These are phyloP conservation scores for Geodia barretti DNA, from an alignment of 37 sponge, comb jelly and placozoan genomes.

Conservation along the genomic window DNA sequence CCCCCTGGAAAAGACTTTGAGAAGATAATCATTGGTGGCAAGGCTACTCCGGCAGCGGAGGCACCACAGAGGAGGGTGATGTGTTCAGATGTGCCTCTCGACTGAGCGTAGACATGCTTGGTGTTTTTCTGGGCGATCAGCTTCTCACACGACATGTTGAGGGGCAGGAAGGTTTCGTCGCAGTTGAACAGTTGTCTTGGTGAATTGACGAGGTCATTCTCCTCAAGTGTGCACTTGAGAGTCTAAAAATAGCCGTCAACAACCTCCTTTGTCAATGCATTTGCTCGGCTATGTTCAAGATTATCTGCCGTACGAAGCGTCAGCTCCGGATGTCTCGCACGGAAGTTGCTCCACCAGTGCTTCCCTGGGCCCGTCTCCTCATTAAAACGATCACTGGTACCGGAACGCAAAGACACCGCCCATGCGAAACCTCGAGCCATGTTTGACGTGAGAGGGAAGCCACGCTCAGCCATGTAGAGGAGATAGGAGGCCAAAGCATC, in stretches of 20 bases:
- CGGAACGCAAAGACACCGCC: background rate
- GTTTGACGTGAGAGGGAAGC: slow-evolving; percentile 1
- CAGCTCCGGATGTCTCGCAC: slow-evolving; percentile 1
- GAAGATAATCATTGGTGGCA: slow-evolving; percentile 9
- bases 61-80: slow-evolving; percentile 15
- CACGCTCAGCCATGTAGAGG: slow-evolving; percentile 13
- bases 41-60: slow-evolving; percentile 5
- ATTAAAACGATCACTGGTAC: background rate
- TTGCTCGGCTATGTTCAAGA: slow-evolving; percentile 12
- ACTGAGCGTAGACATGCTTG: background rate
- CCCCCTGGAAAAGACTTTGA: slow-evolving; percentile 10
- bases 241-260: slow-evolving; percentile 10
- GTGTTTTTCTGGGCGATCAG: background rate
- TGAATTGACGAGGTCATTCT: background rate
- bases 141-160: slow-evolving; percentile 2
- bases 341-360: slow-evolving; percentile 17
- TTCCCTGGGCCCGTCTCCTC: background rate
- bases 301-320: slow-evolving; percentile 1
- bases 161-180: slow-evolving; percentile 21
- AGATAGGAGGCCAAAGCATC: background rate
- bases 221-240: background rate
- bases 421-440: slow-evolving; percentile 6
- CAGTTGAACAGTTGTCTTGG: slow-evolving; percentile 25
- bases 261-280: background rate
- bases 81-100: slow-evolving; percentile 1